These are phyloP conservation scores for Poeciliopsis turrubarensis DNA, from an alignment of 2,113 vertebrate genomes.

Conservation along the genomic window DNA sequence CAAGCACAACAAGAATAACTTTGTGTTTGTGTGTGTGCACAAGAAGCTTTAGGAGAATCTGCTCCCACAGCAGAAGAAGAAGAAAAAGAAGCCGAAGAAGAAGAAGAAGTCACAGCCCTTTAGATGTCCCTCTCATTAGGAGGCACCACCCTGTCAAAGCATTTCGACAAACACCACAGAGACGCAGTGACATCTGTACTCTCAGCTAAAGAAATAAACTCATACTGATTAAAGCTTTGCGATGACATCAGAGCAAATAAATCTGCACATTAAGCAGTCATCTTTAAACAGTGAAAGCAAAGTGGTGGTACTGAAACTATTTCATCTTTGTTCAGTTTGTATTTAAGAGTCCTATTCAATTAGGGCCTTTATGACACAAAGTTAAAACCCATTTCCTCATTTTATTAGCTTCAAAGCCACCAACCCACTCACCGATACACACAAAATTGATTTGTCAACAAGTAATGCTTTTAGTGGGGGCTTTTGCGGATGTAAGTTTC, in stretches of 20 bases:
- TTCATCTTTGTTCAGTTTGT: slow-evolving; percentile 34
- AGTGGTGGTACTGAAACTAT: slow-evolving; percentile 33
- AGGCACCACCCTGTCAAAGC: slow-evolving; percentile 56
- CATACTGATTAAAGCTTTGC: slow-evolving; percentile 29
- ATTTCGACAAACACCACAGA: slow-evolving; percentile 39
- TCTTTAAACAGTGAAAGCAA: slow-evolving; percentile 36
- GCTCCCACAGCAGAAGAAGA: slow-evolving; percentile 16
- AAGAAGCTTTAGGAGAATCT: slow-evolving; percentile 22
- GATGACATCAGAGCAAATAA: background rate
- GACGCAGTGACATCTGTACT: slow-evolving; percentile 40
- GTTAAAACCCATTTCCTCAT: slow-evolving; percentile 41
- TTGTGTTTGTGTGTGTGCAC: background rate
- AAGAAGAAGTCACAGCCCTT: slow-evolving; percentile 44
- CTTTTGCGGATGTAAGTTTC: slow-evolving; percentile 47
- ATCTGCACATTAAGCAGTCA: slow-evolving; percentile 6
- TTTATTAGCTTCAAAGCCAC: slow-evolving; percentile 61
- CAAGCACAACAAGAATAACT: slow-evolving; percentile 23
- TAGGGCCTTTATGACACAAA: slow-evolving; percentile 56
- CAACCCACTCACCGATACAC: slow-evolving; percentile 48
- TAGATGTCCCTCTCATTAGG: slow-evolving; percentile 58
- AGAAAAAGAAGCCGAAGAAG: slow-evolving; percentile 29
- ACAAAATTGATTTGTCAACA: slow-evolving; percentile 53
- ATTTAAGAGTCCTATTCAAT: slow-evolving; percentile 51
- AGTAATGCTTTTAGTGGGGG: slow-evolving; percentile 45
- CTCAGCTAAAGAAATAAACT: slow-evolving; percentile 35